These are phyloP conservation scores for Alectoris magna DNA, from an alignment of 2,797 vertebrate genomes.

Conservation along the genomic window DNA sequence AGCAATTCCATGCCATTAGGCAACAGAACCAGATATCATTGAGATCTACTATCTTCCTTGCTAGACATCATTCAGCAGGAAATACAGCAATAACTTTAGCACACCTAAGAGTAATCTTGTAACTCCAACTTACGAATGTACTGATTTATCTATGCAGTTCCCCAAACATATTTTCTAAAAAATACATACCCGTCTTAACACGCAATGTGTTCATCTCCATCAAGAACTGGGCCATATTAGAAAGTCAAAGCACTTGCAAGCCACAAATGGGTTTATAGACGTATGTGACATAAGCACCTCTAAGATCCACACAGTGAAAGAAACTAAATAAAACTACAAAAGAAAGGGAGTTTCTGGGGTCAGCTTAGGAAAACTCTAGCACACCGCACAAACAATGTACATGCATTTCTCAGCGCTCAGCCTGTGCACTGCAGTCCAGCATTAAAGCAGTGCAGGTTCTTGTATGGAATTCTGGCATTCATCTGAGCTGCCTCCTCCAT, in stretches of 20 bases:
- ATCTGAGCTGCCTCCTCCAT: background rate
- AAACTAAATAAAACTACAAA: background rate
- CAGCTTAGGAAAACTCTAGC: background rate
- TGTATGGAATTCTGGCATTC: background rate
- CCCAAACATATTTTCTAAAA: background rate
- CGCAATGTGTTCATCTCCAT: fast-evolving
- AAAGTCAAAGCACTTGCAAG: background rate
- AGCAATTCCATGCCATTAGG: background rate
- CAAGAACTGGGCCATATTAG: background rate
- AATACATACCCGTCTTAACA: background rate
- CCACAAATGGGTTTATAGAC: background rate
- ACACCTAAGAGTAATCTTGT: background rate
- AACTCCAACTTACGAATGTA: background rate
- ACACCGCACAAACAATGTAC: background rate
- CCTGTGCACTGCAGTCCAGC: too few relatives aligned
- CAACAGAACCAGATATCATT: background rate
- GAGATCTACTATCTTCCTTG: background rate
- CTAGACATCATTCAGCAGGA: background rate
- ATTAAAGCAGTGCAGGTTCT: background rate
- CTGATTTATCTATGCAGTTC: background rate
- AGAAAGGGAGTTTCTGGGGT: background rate
- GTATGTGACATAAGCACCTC: background rate
- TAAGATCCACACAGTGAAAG: background rate
- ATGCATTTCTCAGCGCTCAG: background rate
- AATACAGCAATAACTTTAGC: background rate